Evolutionary conservation across 2,888 invertebrate genomes (phyloP).

Genomic region (Rhyacophila evoluta): DNA sequence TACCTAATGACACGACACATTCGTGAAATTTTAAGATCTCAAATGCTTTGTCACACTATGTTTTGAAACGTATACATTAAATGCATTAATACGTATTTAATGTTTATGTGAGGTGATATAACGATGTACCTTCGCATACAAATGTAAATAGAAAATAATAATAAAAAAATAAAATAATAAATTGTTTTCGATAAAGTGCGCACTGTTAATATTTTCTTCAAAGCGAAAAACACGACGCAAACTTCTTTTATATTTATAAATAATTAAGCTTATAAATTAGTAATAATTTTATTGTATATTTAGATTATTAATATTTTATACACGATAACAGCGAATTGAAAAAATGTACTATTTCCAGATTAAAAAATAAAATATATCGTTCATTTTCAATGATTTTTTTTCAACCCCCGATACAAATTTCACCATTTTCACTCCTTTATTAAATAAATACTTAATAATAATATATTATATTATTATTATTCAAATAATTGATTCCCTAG

Average conservation of each 20-base stretch:
- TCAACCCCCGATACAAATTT: too few species aligned
- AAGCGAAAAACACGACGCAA: background rate
- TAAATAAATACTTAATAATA: too few species aligned
- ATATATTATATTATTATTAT: too few species aligned
- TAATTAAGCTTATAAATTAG: background rate
- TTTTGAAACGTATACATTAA: constrained; percentile 32
- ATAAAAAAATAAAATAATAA: background rate
- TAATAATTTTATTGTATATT: background rate
- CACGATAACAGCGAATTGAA: too few species aligned
- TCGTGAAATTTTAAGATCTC: constrained; percentile 44
- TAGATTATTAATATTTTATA: too few species aligned
- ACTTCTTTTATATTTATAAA: too few species aligned
- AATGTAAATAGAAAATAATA: constrained; percentile 33
- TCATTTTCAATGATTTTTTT: background rate
- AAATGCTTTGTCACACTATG: constrained; percentile 39
- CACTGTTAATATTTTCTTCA: constrained; percentile 16
- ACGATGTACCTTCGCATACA: constrained; percentile 43
- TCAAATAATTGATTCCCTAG: too few species aligned
- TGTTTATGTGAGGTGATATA: constrained; percentile 41
- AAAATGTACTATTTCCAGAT: background rate
- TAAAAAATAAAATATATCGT: background rate
- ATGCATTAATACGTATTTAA: background rate
- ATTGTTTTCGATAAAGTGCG: background rate
- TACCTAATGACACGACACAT: background rate
- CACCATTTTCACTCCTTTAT: too few species aligned